Base-by-base conservation (phyloP, 2,888 invertebrate species). In the Gandaritis pyraliata region DNA sequence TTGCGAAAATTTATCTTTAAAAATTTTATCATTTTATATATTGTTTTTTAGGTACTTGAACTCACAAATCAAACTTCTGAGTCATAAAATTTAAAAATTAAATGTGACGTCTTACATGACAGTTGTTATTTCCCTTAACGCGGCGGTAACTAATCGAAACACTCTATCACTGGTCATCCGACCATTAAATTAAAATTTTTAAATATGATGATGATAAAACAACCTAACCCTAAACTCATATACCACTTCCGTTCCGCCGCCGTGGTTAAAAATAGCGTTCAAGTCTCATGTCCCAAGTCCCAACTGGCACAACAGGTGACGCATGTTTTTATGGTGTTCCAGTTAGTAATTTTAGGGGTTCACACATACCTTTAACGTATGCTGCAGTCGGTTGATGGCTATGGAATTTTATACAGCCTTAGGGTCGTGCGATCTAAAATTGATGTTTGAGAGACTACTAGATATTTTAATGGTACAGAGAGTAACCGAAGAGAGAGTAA, bases 251-350 rank as follows among this genome's bases (percentile, higher is more conserved):
- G 46, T 54, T 54, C n/a, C n/a, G 16, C 30, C n/a, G 16, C 30
- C 38, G 13, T 11, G 46, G 15, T 30, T 60, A 53, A 57, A 64
- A 60, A 50, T 51, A 47, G 55, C 41, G 51, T 12, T 13, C 38
- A 53, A 33, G 29, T 54, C 51, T 39, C 50, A 54, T 48, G 43
- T 48, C 18, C 51, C 65, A 65, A 52, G 43, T 48, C 18, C 51
- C 65, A 65, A 52, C 46, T 57, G 63, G 48, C 48, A 58, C 54
- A 62, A 53, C 70, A 65, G 67, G 61, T 72, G 71, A 72, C 69
- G 64, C 66, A 68, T 69, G 64, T 29, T 30, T 60, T 56, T 52
- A 67, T 64, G 49, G 65, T 48, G 15, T 59, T 65, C 63, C 59
- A 55, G 54, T 59, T 56, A 55, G 54, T 59, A 58, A 61, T 60